These are phyloP conservation scores for Phylloscopus trochilus DNA, from an alignment of 2,113 vertebrate genomes.

Conservation along the genomic window DNA sequence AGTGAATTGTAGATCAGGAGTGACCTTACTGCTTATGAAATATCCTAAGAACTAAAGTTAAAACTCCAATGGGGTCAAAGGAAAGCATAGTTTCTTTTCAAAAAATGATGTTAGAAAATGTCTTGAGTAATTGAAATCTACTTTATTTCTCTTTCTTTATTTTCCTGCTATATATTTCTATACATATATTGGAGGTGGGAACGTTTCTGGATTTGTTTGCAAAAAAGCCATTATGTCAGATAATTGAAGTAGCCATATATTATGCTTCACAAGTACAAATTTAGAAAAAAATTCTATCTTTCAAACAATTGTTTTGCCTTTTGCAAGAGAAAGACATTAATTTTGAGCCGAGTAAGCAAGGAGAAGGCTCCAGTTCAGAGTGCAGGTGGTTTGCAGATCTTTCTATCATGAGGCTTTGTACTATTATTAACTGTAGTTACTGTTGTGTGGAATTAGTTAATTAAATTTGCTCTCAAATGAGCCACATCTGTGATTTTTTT, in stretches of 20 bases:
- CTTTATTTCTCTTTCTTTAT: conserved; percentile 48
- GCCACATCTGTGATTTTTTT: not conserved
- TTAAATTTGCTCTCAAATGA: not conserved
- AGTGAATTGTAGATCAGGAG: not conserved
- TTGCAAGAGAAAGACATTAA: not conserved
- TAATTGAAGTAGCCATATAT: conserved; percentile 36
- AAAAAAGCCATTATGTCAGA: conserved; percentile 42
- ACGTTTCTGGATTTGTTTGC: not conserved
- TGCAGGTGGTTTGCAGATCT: not conserved
- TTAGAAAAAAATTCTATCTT: conserved; percentile 31
- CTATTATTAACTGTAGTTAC: not conserved
- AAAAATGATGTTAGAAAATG: not conserved
- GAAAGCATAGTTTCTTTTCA: conserved; percentile 16
- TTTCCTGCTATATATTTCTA: conserved; percentile 58
- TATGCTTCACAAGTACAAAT: conserved; percentile 22
- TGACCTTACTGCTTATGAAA: not conserved
- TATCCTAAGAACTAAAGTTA: not conserved
- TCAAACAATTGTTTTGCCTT: not conserved
- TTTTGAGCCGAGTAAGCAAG: not conserved
- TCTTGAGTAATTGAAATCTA: not conserved
- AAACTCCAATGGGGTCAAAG: not conserved
- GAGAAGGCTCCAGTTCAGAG: not conserved
- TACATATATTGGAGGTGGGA: not conserved
- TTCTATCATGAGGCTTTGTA: not conserved
- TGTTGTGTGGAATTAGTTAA: not conserved